Percentiles rank a stretch among this genome's conserved stretches.
phyloP scores from a whole-genome alignment of 1,140 invertebrate genomes.

The Aethina tumida region DNA sequence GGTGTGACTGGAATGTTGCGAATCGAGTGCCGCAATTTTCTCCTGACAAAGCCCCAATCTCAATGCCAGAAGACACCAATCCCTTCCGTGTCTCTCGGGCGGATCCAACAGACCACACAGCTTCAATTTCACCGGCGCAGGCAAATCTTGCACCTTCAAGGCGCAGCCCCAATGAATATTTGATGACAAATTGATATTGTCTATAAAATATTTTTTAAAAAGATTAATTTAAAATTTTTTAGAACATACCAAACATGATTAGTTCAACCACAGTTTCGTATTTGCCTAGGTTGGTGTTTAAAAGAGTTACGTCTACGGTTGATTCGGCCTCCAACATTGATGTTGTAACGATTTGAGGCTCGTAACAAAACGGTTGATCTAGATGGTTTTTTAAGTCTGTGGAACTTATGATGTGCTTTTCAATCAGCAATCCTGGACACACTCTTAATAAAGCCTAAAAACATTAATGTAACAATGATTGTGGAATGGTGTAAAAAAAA shows the following conservation, averaged over 20 bases:
- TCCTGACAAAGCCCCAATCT: slow-evolving; percentile 49
- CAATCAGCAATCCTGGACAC: slow-evolving; percentile 56
- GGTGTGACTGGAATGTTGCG: slow-evolving; percentile 33
- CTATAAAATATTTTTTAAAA: slow-evolving; percentile 16
- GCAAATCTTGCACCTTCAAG: slow-evolving; percentile 34
- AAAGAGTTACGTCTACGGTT: slow-evolving; percentile 36
- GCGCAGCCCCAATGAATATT: slow-evolving; percentile 35
- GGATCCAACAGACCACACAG: slow-evolving; percentile 62
- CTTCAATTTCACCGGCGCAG: slow-evolving; percentile 41
- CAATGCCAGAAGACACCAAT: slow-evolving; percentile 76
- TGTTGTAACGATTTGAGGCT: slow-evolving; percentile 48
- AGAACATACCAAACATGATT: slow-evolving; percentile 52
- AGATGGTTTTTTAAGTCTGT: slow-evolving; percentile 46
- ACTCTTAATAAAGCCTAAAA: slow-evolving; percentile 47
- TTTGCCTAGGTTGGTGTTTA: slow-evolving; percentile 48
- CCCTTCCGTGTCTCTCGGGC: slow-evolving; percentile 64
- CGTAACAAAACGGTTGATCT: slow-evolving; percentile 47
- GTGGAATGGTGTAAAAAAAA: slow-evolving; percentile 1
- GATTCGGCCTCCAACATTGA: slow-evolving; percentile 45
- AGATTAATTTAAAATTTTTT: background rate
- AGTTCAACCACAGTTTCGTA: slow-evolving; percentile 59
- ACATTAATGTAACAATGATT: slow-evolving; percentile 4
- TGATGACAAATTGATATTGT: slow-evolving; percentile 27
- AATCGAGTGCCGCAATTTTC: slow-evolving; percentile 33
- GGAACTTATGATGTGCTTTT: slow-evolving; percentile 57